Evolutionary conservation across 2,888 invertebrate genomes (phyloP).

Genomic region (Gonocerus acuteangulatus): DNA sequence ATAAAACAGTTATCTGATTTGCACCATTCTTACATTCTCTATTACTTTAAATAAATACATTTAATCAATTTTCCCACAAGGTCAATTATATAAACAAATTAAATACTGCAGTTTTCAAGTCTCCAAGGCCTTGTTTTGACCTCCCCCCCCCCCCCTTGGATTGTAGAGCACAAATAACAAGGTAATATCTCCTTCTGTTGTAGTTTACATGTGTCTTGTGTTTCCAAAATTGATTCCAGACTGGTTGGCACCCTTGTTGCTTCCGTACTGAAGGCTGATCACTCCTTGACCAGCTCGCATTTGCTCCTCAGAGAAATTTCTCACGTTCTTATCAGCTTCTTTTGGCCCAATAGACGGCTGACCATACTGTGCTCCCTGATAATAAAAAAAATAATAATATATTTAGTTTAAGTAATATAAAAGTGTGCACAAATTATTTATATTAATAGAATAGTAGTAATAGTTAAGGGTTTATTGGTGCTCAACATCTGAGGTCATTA

Average conservation of each 20-base stretch:
- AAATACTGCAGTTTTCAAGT: too few relatives aligned
- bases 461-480: too few relatives aligned
- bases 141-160: too few relatives aligned
- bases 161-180: too few relatives aligned
- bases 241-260: constrained; percentile 95
- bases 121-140: too few relatives aligned
- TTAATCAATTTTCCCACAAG: neutral
- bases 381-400: neutral
- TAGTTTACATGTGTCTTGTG: constrained; percentile 83
- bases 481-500: too few relatives aligned
- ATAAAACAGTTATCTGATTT: too few relatives aligned
- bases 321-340: constrained; percentile 89
- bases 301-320: constrained; percentile 91
- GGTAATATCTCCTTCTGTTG: too few relatives aligned
- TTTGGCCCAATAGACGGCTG: constrained; percentile 91
- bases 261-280: constrained; percentile 91
- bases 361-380: constrained; percentile 67
- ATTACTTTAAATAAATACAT: neutral
- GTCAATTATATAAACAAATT: too few relatives aligned
- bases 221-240: constrained; percentile 95
- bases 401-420: too few relatives aligned
- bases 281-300: constrained; percentile 85
- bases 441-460: too few relatives aligned
- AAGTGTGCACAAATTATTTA: too few relatives aligned
- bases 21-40: neutral